A percentile compares a stretch with the other conserved stretches of the same genome.
Conservation (phyloP, 2,888 invertebrate genomes). For the Scrobipalpa atriplicella region DNA sequence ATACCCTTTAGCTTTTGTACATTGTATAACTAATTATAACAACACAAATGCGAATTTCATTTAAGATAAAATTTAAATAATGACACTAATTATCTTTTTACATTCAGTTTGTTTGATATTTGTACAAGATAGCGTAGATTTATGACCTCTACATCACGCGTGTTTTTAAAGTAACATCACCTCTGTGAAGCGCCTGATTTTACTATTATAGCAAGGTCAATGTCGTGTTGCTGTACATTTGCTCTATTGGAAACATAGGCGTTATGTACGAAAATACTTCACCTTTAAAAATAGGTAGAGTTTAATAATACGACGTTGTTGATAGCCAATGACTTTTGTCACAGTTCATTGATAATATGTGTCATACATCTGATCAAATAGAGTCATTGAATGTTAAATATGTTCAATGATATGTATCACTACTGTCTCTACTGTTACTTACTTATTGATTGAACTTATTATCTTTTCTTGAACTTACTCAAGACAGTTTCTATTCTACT, state of each 20-base stretch:
- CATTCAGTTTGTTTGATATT: too few species aligned
- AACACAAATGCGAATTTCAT: neutral
- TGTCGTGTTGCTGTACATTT: conserved; percentile 6
- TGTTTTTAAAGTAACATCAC: neutral
- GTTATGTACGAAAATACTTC: neutral
- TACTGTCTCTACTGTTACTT: too few species aligned
- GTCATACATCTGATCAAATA: neutral
- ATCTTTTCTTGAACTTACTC: neutral
- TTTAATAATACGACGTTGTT: neutral
- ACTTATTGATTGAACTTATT: neutral
- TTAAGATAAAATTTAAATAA: neutral
- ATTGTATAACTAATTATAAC: conserved; percentile 27
- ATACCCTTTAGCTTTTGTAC: conserved; percentile 25
- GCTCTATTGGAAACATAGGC: conserved; percentile 17
- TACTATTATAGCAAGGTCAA: neutral
- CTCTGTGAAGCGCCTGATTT: neutral
- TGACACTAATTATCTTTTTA: neutral
- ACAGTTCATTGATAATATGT: conserved; percentile 1
- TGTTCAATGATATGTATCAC: neutral
- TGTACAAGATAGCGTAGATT: too few species aligned
- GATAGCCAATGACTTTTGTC: neutral
- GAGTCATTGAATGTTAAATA: neutral
- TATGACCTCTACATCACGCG: neutral
- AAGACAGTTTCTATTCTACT: neutral
- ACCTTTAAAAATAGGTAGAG: neutral